Evolutionary conservation across 2,113 vertebrate genomes (phyloP).

Genomic region (Atrichornis clamosus): DNA sequence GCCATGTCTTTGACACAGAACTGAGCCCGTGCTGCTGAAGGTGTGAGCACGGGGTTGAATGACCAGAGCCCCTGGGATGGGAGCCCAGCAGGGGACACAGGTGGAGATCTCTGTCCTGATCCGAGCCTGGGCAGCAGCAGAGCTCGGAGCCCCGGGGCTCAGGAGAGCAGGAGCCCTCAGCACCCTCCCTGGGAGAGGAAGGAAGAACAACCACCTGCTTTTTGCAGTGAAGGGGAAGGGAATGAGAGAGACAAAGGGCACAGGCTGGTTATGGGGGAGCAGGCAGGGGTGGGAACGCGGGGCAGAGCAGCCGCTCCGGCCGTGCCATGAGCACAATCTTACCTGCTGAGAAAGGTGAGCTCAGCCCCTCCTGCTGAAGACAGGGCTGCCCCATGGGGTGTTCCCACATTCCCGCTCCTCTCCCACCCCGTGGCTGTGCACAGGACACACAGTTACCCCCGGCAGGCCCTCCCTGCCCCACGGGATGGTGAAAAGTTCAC

Average conservation of each 20-base stretch:
- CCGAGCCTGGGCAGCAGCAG: not conserved
- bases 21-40: no score
- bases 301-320: not conserved
- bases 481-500: accelerated
- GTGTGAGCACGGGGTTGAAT: not conserved
- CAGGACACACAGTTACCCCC: not conserved
- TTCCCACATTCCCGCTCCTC: not conserved
- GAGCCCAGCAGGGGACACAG: not conserved
- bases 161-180: not conserved
- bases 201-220: not conserved
- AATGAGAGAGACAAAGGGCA: not conserved
- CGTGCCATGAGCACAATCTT: not conserved
- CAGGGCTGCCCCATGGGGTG: not conserved
- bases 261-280: not conserved
- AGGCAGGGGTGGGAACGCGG: not conserved
- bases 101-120: not conserved
- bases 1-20: not conserved
- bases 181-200: not conserved
- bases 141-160: not conserved
- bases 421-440: not conserved
- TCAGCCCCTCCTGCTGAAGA: not conserved
- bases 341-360: not conserved
- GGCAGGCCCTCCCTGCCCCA: not conserved
- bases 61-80: not conserved
- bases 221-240: not conserved